Base-by-base conservation (phyloP, 2,888 invertebrate genomes). In the Diaprepes abbreviatus region DNA sequence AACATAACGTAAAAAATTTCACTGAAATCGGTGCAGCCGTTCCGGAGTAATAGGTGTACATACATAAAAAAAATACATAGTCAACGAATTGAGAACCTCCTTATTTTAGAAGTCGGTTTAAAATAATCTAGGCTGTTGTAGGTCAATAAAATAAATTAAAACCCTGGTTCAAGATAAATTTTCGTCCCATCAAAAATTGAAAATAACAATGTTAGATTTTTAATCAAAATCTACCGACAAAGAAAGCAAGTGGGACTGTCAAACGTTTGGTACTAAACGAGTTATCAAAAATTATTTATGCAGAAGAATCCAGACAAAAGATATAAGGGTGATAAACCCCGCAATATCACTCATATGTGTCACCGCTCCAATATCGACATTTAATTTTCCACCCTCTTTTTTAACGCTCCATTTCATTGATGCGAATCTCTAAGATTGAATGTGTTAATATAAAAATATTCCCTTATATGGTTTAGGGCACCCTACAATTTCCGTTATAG, bases 361-460 rank as follows among this genome's bases (percentile, higher is more conserved):
- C n/a, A 19, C 10, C 43, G 43, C 43, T 19, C 43, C 17, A 43
- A 21, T 21, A 19, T 43, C 43, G 19, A 10, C 12, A 36, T 36
- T 43, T 43, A 19, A 43, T 16, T 19, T 43, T 19, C 17, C 21
- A 43, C 43, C 43, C 43, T 52, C 52, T 33, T 52, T 57, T 48
- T 57, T 40, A 21, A 40, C 40, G 40, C 57, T 24, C 57, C 24
- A 57, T 57, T 57, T 57, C 12, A 40, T 36, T 19, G 6, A 16
- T 40, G 57, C 12, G 57, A 28, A 38, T 36, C 38, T 21, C 38
- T 24, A 28, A 57, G 57, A 57, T 40, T 40, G 24, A 57, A 36
- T 40, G 24, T 40, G 21, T 38, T 38, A 24, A 38, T 40, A 21
- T 4, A 28, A 57, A 40, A 24, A 35, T 24, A 28, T 36, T 12